Percentiles rank a stretch among this genome's conserved stretches.
These are phyloP conservation scores for Cabera pusaria DNA, from an alignment of 2,888 invertebrate genomes.

Conservation along the genomic window DNA sequence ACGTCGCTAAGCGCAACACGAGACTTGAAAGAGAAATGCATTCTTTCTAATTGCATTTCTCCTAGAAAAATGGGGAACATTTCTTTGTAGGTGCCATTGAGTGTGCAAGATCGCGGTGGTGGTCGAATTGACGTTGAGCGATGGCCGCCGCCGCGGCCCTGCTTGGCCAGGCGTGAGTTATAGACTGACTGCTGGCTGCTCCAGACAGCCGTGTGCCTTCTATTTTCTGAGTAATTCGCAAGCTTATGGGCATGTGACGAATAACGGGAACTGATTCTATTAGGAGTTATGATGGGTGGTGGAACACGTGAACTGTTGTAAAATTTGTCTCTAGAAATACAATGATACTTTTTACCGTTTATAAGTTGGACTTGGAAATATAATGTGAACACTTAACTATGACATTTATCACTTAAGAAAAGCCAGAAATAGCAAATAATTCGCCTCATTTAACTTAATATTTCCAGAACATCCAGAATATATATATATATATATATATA, in stretches of 20 bases:
- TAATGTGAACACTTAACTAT: too few relatives aligned
- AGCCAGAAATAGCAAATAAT: too few relatives aligned
- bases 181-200: slow-evolving; percentile 54
- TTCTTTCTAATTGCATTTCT: slow-evolving; percentile 70
- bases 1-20: slow-evolving; percentile 52
- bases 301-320: too few relatives aligned
- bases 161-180: slow-evolving; percentile 56
- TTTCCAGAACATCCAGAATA: too few relatives aligned
- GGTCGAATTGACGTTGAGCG: slow-evolving; percentile 67
- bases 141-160: slow-evolving; percentile 52
- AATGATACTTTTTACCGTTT: too few relatives aligned
- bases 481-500: too few relatives aligned
- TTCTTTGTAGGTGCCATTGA: slow-evolving; percentile 63
- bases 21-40: slow-evolving; percentile 59
- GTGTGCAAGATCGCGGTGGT: slow-evolving; percentile 54
- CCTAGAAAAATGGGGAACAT: slow-evolving; percentile 68
- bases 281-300: too few relatives aligned
- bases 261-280: neutral
- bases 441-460: too few relatives aligned
- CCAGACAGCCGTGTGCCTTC: slow-evolving; percentile 44
- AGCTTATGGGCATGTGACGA: slow-evolving; percentile 10
- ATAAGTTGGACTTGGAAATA: too few relatives aligned
- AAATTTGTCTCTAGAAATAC: too few relatives aligned
- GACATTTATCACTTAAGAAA: too few relatives aligned
- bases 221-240: slow-evolving; percentile 25